Base-by-base conservation (phyloP, 1,140 invertebrate genomes). In the Bombus waltoni region DNA sequence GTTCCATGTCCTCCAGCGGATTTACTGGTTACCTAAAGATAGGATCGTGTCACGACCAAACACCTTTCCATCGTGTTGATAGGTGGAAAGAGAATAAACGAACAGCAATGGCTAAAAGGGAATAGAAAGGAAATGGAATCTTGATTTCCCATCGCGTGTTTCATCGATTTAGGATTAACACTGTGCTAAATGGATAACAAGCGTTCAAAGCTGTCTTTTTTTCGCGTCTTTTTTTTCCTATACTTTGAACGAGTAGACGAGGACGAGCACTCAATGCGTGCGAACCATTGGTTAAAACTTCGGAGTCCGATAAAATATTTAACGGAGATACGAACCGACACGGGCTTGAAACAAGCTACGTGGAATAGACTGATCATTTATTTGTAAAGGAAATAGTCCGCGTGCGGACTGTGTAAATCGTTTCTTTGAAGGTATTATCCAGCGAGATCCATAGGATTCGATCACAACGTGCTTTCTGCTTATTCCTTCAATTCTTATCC, bases 161-260 rank as follows among this genome's bases (percentile, higher is more conserved):
- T 81, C 71, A 85, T 85, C 59, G 74, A 85, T 81, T 85, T 42
- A 74, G 78, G 74, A 85, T 85, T 81, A 81, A 85, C 78, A 44
- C 40, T 25, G 59, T 57, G 76, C 66, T 84, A 79, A 84, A 79
- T 79, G 82, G 75, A 71, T 79, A 79, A 77, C 68, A 83, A 77
- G 10, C 59, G 25, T 73, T 25, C 71, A 13, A 13, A 42, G 57
- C 32, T 71, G 18, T 71, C 25, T 71, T 71, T 25, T 40, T 2
- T 25, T 66, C 25, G 35, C 32, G 15, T 65, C n/a, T n/a, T 65
- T 28, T 15, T 22, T 2, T 0, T 3, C 9, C 68, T 25, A 3
- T 10, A 25, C 25, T 13, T 40, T 22, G 38, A 40, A 25, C 35
- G 25, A 70, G 22, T 1, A 13, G 68, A 70, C 10, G 4, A 38